These are phyloP conservation scores for Agonum fuliginosum DNA, from an alignment of 2,888 invertebrate genomes.

Conservation along the genomic window DNA sequence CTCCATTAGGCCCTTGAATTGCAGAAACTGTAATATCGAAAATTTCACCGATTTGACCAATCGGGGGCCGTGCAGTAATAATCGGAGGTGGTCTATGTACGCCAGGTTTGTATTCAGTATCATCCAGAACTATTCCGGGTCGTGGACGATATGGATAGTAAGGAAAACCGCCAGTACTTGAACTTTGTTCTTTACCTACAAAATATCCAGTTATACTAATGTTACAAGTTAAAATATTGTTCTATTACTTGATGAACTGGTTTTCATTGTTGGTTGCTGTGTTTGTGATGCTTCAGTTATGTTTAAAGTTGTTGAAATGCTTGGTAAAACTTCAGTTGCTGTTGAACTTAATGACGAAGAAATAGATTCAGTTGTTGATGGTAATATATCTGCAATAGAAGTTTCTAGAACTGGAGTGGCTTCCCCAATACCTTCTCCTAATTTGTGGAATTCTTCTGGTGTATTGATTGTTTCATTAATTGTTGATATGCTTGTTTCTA, in stretches of 20 bases:
- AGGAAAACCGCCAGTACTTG: conserved; percentile 71
- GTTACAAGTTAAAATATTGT: neutral
- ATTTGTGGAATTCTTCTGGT: conserved; percentile 29
- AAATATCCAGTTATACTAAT: too few species aligned
- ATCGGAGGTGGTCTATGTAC: conserved; percentile 72
- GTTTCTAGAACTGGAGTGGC: conserved; percentile 71
- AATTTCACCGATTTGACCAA: conserved; percentile 82
- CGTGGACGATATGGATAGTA: conserved; percentile 83
- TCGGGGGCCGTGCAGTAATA: conserved; percentile 71
- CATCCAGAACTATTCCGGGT: conserved; percentile 91
- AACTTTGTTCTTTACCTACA: conserved; percentile 50
- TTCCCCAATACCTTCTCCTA: conserved; percentile 63
- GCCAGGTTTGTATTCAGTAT: conserved; percentile 86
- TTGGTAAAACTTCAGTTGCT: conserved; percentile 72
- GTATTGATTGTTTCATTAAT: conserved; percentile 43
- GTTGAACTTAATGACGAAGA: conserved; percentile 64
- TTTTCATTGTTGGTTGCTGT: neutral
- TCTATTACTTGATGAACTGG: conserved; percentile 40
- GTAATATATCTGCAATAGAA: conserved; percentile 70
- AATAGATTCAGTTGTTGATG: conserved; percentile 64
- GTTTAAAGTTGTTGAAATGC: conserved; percentile 64
- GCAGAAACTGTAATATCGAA: conserved; percentile 93
- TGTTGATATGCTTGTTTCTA: conserved; percentile 50
- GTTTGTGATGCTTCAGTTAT: conserved; percentile 63
- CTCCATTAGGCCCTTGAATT: conserved; percentile 82